Base-by-base conservation (phyloP, 1,140 invertebrate species). In the Cydia pomonella region DNA sequence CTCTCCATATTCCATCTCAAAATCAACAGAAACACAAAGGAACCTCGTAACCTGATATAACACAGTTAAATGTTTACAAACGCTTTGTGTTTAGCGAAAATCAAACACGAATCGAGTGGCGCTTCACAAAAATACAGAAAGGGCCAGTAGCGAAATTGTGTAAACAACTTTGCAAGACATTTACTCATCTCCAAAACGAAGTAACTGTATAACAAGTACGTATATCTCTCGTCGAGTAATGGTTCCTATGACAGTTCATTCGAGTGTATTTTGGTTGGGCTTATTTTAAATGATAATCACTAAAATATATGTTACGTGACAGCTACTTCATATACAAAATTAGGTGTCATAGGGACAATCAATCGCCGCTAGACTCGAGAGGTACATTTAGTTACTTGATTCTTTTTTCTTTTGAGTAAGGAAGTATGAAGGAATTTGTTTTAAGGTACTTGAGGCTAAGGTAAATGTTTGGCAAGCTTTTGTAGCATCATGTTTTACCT, bases 381-480 rank as follows among this genome's bases (percentile, higher is more conserved):
- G n/a, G n/a, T n/a, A n/a, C n/a, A n/a, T n/a, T n/a, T n/a, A n/a
- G 21, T 59, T 18, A 59, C 53, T 10, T 59, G 3, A 23, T 23
- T 9, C 53, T 4, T 59, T 23, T 59, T 59, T 59, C 7, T 59
- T 21, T 59, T 59, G 79, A 82, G 78, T 82, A 84, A 87, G 88
- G 89, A 90, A 21, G 41, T 90, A 90, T 88, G 84, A 84, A 81
- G 86, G 89, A 92, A 92, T 92, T 92, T 92, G 91, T 92, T 92
- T 92, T 91, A 90, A 92, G 89, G 85, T 87, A 92, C 89, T 92
- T 84, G 82, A 89, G 86, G 81, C 82, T 84, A 79, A 87, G 87
- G 87, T 90, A 90, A 93, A 93, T 93, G 91, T 93, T 93, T 92
- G 87, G 77, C 85, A 86, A 90, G 89, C 87, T 88, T 87, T 18